These are phyloP conservation scores for Neolamprologus falcicula DNA, from an alignment of 2,113 vertebrate genomes.

Conservation along the genomic window DNA sequence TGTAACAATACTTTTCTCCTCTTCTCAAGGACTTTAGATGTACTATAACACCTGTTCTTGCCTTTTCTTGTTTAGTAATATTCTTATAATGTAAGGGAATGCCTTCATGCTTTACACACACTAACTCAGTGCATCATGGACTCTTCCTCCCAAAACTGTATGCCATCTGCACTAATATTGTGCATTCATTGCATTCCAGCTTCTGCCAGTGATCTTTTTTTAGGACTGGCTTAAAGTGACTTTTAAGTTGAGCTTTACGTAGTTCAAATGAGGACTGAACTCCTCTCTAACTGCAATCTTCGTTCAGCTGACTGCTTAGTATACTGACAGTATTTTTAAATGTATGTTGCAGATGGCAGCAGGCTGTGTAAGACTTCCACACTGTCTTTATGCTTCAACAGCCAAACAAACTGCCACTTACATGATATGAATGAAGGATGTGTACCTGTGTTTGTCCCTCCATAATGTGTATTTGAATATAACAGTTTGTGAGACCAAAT, in stretches of 20 bases:
- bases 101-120: constrained; percentile 68
- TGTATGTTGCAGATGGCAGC: constrained; percentile 65
- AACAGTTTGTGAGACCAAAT: constrained; percentile 46
- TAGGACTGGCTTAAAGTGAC: constrained; percentile 41
- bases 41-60: constrained; percentile 67
- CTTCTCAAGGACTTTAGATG: constrained; percentile 66
- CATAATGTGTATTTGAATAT: constrained; percentile 49
- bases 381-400: constrained; percentile 45
- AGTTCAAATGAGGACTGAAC: neutral
- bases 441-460: constrained; percentile 41
- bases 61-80: constrained; percentile 70
- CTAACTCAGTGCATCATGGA: constrained; percentile 60
- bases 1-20: constrained; percentile 45
- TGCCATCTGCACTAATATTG: constrained; percentile 28
- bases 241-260: constrained; percentile 47
- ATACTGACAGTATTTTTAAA: constrained; percentile 58
- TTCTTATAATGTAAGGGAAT: constrained; percentile 65
- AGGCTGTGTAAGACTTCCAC: constrained; percentile 57
- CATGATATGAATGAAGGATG: constrained; percentile 52
- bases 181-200: constrained; percentile 57
- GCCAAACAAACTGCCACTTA: constrained; percentile 53
- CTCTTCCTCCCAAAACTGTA: constrained; percentile 24
- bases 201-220: constrained; percentile 43
- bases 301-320: constrained; percentile 50
- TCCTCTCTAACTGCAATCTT: neutral